Base-by-base conservation (phyloP, 2,113 vertebrate species). In the Dolichallabes microphthalmus region DNA sequence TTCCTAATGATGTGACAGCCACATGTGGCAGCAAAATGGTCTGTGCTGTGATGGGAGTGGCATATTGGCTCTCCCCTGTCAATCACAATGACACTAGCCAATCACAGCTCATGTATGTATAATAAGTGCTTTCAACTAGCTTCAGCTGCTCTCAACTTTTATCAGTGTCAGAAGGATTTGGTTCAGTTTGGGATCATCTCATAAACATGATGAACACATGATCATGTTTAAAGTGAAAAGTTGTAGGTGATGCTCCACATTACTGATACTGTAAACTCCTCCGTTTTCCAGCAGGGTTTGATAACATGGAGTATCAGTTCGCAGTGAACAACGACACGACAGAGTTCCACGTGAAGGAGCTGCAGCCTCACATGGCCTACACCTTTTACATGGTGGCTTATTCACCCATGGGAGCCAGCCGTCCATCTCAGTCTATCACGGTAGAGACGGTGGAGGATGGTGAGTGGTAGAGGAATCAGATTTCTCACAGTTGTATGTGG, bases 291-390 rank as follows among this genome's bases (percentile, higher is more conserved):
- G 3, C 89, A 94, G 90, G 94, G 91, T 93, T 94, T 60, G 95
- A 98, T 90, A 97, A 97, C 0, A 94, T 97, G 92, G 98, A 99
- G 88, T 97, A 98, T 91, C 97, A 98, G 92, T 99, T 98, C 93
- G 98, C 97, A 0, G 96, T 99, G 91, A 99, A 98, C 92, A 99
- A 98, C 0, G 97, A 98, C 90, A 99, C 98, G 10, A 98, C 96
- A 1, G 97, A 99, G 91, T 95, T 97, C 80, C 96, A 95, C 35
- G 94, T 98, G 87, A 97, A 95, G 91, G 98, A 99, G 88, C 95
- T 99, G 87, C 96, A 96, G 60, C 97, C 98, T 6, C 94, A 97
- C 80, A 98, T 96, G 5, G 95, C 95, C 87, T 99, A 99, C 39
- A 96, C 96, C 63, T 98, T 99, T 92, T 98, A 98, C 0, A 95